Base-by-base conservation (phyloP, 2,888 invertebrate species). In the Xylota sylvarum region DNA sequence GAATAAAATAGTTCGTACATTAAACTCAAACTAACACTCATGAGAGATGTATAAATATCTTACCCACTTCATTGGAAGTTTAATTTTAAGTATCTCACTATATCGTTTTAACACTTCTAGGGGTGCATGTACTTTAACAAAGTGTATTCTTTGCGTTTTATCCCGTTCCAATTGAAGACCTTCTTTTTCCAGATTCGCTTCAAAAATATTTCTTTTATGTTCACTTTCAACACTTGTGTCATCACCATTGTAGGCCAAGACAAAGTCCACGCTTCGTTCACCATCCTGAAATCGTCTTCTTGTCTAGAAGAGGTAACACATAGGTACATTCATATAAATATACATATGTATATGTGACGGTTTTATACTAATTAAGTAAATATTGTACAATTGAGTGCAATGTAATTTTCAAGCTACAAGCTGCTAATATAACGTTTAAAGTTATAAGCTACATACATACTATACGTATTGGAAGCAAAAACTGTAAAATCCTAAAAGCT, bases 11-110 rank as follows among this genome's bases (percentile, higher is more conserved):
- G 19, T 37, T 52, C 23, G 7, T 32, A 1, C 4, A 32, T 37
- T 58, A 40, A 62, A 65, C 55, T 35, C 4, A 74, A 80, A 77
- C 7, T 48, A 17, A 35, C 40, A 30, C 40, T 32, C 10, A 1
- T 17, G 43, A 9, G 50, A 14, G 37, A 64, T 48, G 58, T 35
- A 32, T 52, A 48, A 48, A 30, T 10, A 30, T 30, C 91, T 90
- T 91, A 95, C 95, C 93, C 94, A 93, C 92, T 95, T 96, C 91
- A 97, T 95, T 52, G 96, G 96, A 94, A 97, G 94, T 90, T 96
- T 94, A 40, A 97, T 93, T 91, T 96, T 96, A 89, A 97, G 93
- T 85, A 96, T 94, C 92, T 97, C 97, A 40, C 95, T 95, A 91
- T 96, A 96, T 88, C 96, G 93, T 80, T 94, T 94, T 19, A 96